Conservation (phyloP, 2,888 invertebrate species). For the Patella pellucida region DNA sequence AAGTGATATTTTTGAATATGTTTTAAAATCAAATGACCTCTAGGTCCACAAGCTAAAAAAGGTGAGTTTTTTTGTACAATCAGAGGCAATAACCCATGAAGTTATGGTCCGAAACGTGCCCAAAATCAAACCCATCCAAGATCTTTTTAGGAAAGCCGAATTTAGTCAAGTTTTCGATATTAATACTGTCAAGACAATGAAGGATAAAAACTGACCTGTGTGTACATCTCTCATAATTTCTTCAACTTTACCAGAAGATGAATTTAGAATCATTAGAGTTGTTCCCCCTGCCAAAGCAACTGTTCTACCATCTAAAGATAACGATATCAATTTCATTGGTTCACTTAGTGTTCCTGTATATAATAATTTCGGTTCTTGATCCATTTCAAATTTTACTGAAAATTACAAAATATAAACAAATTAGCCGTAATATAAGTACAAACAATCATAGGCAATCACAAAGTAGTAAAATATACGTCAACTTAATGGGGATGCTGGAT, state of each 20-base stretch:
- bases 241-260: slow-evolving; percentile 78
- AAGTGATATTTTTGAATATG: too few species aligned
- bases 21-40: too few species aligned
- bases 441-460: neutral
- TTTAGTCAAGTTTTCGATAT: too few species aligned
- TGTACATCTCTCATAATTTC: slow-evolving; percentile 79
- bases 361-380: slow-evolving; percentile 83
- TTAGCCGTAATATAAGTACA: neutral
- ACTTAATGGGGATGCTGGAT: too few species aligned
- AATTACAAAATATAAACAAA: slow-evolving; percentile 41
- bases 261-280: slow-evolving; percentile 80
- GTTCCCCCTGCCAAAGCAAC: slow-evolving; percentile 80
- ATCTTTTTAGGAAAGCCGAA: too few species aligned
- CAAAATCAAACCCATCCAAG: too few species aligned
- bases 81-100: too few species aligned
- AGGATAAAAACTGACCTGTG: slow-evolving; percentile 60
- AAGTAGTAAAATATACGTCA: neutral
- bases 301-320: slow-evolving; percentile 86
- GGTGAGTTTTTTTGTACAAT: too few species aligned
- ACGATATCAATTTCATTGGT: slow-evolving; percentile 75
- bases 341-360: slow-evolving; percentile 75
- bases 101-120: too few species aligned
- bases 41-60: too few species aligned
- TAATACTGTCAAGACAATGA: too few species aligned
- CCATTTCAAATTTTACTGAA: slow-evolving; percentile 84